Evolutionary conservation across 2,797 vertebrate genomes (phyloP).

Genomic region (Peromyscus attwateri): DNA sequence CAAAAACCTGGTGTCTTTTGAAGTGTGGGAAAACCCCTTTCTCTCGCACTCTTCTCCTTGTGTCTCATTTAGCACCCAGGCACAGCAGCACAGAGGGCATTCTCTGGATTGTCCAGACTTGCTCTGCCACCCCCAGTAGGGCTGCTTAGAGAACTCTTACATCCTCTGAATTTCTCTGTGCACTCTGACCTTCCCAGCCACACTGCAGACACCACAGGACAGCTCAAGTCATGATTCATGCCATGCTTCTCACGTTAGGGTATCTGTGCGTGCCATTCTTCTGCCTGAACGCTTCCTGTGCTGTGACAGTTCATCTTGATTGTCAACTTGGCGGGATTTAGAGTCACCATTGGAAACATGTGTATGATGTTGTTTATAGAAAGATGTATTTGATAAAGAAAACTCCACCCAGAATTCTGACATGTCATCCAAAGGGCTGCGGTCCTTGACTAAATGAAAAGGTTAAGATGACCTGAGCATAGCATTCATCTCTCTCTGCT

Average conservation of each 20-base stretch:
- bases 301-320: background rate
- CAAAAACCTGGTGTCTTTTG: background rate
- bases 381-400: background rate
- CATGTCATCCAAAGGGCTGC: background rate
- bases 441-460: background rate
- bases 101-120: background rate
- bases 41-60: background rate
- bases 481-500: background rate
- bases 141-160: background rate
- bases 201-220: background rate
- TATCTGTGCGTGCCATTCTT: background rate
- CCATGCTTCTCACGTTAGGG: background rate
- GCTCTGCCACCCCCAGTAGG: background rate
- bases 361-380: background rate
- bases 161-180: background rate
- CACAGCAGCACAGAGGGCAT: background rate
- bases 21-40: background rate
- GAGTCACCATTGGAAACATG: background rate
- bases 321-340: background rate
- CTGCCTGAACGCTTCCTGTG: background rate
- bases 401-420: background rate
- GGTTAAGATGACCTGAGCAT: background rate
- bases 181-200: too few relatives aligned
- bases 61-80: background rate
- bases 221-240: background rate